Evolutionary conservation across 1,140 invertebrate species (phyloP).

Genomic region (Temnothorax curvispinosus): DNA sequence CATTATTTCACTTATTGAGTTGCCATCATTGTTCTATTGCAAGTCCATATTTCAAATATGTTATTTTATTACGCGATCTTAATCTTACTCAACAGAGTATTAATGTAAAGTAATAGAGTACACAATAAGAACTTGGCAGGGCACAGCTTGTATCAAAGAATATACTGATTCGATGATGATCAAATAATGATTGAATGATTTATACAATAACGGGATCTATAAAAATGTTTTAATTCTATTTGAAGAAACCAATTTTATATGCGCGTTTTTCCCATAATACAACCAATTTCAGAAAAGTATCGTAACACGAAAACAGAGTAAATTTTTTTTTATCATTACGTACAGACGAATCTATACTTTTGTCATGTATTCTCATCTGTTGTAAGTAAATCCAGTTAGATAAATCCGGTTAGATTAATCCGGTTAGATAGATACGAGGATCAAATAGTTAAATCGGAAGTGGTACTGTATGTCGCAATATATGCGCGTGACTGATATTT

Average conservation of each 20-base stretch:
- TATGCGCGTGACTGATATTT: neutral
- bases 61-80: neutral
- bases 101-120: neutral
- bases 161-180: neutral
- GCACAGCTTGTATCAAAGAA: neutral
- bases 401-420: too few species aligned
- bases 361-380: neutral
- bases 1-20: constrained; percentile 18
- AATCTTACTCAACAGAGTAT: neutral
- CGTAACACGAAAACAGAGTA: constrained; percentile 16
- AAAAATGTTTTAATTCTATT: constrained; percentile 18
- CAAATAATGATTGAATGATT: constrained; percentile 13
- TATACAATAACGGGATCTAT: neutral
- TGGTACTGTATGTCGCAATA: neutral
- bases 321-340: neutral
- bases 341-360: constrained; percentile 13
- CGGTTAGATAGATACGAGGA: neutral
- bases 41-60: neutral
- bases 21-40: constrained; percentile 6
- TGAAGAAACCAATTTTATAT: constrained; percentile 26
- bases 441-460: neutral
- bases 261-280: neutral
- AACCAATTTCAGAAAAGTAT: constrained; percentile 59
- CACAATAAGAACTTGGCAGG: neutral
- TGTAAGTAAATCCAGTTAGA: neutral